Evolutionary conservation across 2,113 vertebrate species (phyloP).

Genomic region (Triplophysa siluroides): DNA sequence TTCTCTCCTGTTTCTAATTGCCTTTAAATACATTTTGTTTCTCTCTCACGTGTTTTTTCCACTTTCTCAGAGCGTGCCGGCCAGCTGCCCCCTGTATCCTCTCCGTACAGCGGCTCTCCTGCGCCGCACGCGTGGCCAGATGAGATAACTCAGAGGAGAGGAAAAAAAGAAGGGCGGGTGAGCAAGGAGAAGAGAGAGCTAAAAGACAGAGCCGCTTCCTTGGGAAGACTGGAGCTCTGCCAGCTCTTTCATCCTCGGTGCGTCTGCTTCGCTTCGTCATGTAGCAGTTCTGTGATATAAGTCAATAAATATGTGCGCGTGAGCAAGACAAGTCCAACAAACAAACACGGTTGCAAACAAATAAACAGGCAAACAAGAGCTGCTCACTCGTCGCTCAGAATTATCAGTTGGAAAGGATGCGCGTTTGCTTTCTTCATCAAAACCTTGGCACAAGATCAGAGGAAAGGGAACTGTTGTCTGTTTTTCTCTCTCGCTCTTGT

Average conservation of each 20-base stretch:
- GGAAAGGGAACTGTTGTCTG: conserved; percentile 68
- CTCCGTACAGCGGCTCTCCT: conserved; percentile 58
- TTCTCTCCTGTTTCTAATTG: conserved; percentile 45
- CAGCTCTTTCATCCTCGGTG: conserved; percentile 73
- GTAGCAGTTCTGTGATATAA: conserved; percentile 72
- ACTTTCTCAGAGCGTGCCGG: conserved; percentile 39
- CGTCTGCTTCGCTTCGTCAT: conserved; percentile 70
- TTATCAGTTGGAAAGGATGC: conserved; percentile 70
- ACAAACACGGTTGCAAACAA: conserved; percentile 54
- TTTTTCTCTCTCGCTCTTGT: conserved; percentile 15
- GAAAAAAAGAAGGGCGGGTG: conserved; percentile 51
- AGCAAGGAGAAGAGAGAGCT: conserved; percentile 44
- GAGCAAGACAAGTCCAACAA: conserved; percentile 58
- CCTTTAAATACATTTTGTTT: conserved; percentile 50
- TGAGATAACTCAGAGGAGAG: conserved; percentile 74
- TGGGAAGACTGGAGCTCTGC: conserved; percentile 65
- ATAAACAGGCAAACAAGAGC: conserved; percentile 35
- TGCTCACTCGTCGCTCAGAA: conserved; percentile 54
- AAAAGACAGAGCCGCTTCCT: conserved; percentile 57
- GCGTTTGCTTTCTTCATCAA: conserved; percentile 75
- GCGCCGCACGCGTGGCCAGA: conserved; percentile 74
- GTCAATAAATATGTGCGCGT: conserved; percentile 67
- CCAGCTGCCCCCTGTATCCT: conserved; percentile 61
- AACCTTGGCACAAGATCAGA: conserved; percentile 77
- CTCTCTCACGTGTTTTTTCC: conserved; percentile 23